These are phyloP conservation scores for Ophonus ardosiacus DNA, from an alignment of 2,888 invertebrate genomes.

Conservation along the genomic window DNA sequence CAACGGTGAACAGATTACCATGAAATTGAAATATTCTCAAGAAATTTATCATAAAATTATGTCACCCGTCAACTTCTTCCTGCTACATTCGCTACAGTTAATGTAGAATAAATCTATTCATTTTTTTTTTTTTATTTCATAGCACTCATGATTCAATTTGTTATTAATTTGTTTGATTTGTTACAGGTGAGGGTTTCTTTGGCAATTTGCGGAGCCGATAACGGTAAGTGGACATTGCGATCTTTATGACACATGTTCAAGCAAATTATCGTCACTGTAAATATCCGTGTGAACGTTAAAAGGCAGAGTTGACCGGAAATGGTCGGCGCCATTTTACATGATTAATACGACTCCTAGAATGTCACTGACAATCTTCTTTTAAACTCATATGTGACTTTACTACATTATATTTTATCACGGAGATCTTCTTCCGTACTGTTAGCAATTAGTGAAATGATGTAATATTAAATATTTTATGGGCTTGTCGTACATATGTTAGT, in stretches of 20 bases:
- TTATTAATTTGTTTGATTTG: slow-evolving; percentile 31
- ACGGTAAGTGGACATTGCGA: slow-evolving; percentile 43
- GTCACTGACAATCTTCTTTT: background rate
- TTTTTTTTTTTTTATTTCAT: background rate
- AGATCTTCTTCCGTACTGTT: background rate
- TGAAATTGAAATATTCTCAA: slow-evolving; percentile 18
- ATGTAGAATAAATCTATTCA: background rate
- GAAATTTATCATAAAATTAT: slow-evolving; percentile 24
- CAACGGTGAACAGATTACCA: slow-evolving; percentile 12
- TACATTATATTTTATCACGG: background rate
- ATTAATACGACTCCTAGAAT: background rate
- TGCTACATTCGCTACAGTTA: slow-evolving; percentile 18
- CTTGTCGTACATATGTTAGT: background rate
- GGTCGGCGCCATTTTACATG: slow-evolving; percentile 6
- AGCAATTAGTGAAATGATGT: background rate
- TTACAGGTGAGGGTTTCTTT: slow-evolving; percentile 41
- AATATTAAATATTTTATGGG: background rate
- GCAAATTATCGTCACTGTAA: slow-evolving; percentile 28
- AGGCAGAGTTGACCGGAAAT: slow-evolving; percentile 35
- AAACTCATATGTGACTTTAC: background rate
- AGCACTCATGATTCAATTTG: background rate
- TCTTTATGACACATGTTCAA: slow-evolving; percentile 30
- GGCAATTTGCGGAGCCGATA: slow-evolving; percentile 27
- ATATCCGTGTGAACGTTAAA: slow-evolving; percentile 42
- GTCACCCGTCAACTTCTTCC: slow-evolving; percentile 17